Evolutionary conservation across 2,113 vertebrate species (phyloP).

Genomic region (Zosterops borbonicus): DNA sequence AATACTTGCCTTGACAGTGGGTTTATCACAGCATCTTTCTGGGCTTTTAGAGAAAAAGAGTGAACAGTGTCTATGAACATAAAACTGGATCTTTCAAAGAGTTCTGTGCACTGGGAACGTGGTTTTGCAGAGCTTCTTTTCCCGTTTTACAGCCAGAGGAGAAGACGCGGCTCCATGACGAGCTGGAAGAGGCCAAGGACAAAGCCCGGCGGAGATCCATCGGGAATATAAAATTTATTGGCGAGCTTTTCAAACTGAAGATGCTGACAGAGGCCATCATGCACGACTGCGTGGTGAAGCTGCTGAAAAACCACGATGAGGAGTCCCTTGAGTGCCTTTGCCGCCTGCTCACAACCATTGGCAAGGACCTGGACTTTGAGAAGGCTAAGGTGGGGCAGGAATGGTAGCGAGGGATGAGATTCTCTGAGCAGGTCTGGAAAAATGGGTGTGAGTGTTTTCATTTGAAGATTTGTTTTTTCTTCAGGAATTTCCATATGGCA

Average conservation of each 20-base stretch:
- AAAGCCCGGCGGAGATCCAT: constrained; percentile 94
- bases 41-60: neutral
- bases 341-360: constrained; percentile 94
- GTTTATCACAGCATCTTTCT: neutral
- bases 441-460: neutral
- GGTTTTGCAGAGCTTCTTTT: neutral
- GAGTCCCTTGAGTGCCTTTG: constrained; percentile 96
- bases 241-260: constrained; percentile 96
- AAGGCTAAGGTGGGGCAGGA: constrained; percentile 89
- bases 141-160: constrained; percentile 80
- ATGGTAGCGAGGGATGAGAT: neutral
- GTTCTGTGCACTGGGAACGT: neutral
- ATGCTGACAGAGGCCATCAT: constrained; percentile 99
- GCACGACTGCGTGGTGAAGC: constrained; percentile 97
- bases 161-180: constrained; percentile 86
- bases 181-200: constrained; percentile 93
- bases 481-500: neutral
- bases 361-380: constrained; percentile 97
- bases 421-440: neutral
- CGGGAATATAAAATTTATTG: constrained; percentile 97
- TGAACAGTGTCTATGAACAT: neutral
- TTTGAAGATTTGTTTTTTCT: neutral
- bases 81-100: neutral
- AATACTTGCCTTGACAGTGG: neutral
- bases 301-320: constrained; percentile 94